Base-by-base conservation (phyloP, 2,888 invertebrate genomes). In the Subacronicta megacephala region DNA sequence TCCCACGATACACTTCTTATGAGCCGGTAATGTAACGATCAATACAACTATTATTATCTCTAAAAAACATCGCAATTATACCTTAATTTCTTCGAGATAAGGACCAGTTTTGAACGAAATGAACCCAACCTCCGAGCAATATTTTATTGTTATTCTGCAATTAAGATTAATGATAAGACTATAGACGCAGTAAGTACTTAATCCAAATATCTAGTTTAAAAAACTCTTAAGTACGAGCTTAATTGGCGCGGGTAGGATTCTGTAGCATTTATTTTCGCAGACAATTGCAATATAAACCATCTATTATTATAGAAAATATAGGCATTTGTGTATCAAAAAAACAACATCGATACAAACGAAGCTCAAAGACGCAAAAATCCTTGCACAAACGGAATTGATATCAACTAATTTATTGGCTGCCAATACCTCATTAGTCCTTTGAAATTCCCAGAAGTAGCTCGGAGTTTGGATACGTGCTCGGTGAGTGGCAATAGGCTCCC, bases 101-200 rank as follows among this genome's bases (percentile, higher is more conserved):
- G 83, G 88, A 81, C 67, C 63, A 85, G 70, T 81, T 82, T 88
- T 45, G 66, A 81, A 78, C 69, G 75, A 75, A 63, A 70, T 70
- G 62, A 72, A 60, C 67, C 62, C 74, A 78, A 84, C 79, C 84
- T 87, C 81, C 75, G 73, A 84, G 88, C 88, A 87, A 92, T 92
- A 93, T 92, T 92, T 93, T 93, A 93, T 93, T 92, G 91, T 92
- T 90, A 93, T 92, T 92, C 92, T 78, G 87, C 93, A 93, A 94
- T 94, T 93, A 93, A 93, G 93, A 94, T 94, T 92, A 90, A 93
- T 93, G 93, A 94, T 94, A 93, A 93, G 87, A 87, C 86, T 90
- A 88, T 87, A 87, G 88, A 89, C 85, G 86, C 82, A 90, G 85
- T 92, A 92, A 93, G 93, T 92, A 91, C 92, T 93, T 92, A 93